Base-by-base conservation (phyloP, 2,113 vertebrate genomes). In the Catharus minimus region DNA sequence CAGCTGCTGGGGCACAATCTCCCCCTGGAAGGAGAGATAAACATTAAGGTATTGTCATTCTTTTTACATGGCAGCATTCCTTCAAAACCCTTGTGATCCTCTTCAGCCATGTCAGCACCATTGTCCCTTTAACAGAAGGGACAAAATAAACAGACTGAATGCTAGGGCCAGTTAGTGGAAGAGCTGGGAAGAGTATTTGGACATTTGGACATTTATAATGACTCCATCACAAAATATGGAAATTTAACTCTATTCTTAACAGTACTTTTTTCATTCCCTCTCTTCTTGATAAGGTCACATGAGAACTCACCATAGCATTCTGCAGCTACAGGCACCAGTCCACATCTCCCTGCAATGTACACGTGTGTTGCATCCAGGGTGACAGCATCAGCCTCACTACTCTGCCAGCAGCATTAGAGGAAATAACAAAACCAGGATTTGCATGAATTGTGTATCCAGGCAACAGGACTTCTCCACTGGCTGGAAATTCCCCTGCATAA, bases 341-440 rank as follows among this genome's bases (percentile, higher is more conserved):
- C 98, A 92, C 98, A 99, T 90, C 94, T 98, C 44, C 98, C 98
- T 76, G 98, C 98, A 24, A 99, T 97, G 94, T 98, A 99, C 32
- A 97, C 86, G 38, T 98, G 98, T 9, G 98, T 98, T 33, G 98
- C 98, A 2, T 99, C 98, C 96, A 99, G 94, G 3, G 98, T 98
- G 50, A 98, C 98, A 0, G 98, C 98, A 61, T 99, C 98, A 56
- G 98, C 98, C 93, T 98, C 98, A 66, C 98, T 98, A 80, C 97
- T 98, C 98, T 99, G 94, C 49, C 97, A 75, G 86, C 58, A 58
- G 79, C 64, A 84, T 67, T 33, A 73, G 0, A 92, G 74, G 82
- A 75, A 90, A 73, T 3, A 78, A 89, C 28, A 84, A 60, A 87
- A 52, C 1, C 32, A 36, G 56, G 17, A 73, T 38, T 75, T 55